phyloP scores from a whole-genome alignment of 2,797 vertebrate species.

The Eulemur albifrons region DNA sequence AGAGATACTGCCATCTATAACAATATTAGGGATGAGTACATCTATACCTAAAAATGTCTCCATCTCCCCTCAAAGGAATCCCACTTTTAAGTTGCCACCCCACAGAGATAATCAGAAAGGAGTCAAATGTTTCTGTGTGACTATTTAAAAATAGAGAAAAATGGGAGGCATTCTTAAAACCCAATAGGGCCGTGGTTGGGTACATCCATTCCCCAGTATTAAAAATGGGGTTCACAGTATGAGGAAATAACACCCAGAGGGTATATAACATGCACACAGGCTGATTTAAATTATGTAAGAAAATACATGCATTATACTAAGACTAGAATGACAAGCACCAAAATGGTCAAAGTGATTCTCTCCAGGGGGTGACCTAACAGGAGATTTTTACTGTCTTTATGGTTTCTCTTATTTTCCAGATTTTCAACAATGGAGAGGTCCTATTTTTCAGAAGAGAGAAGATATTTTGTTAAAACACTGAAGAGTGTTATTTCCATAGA shows the following conservation, averaged over 20 bases:
- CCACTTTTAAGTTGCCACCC: not conserved
- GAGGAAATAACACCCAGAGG: not conserved
- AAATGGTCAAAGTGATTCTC: not conserved
- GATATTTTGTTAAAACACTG: not conserved
- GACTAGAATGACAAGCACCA: not conserved
- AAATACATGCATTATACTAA: not conserved
- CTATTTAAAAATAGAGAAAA: not conserved
- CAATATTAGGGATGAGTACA: fast-evolving
- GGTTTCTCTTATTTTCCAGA: not conserved
- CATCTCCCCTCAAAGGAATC: not conserved
- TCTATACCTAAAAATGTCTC: not conserved
- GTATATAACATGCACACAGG: fast-evolving
- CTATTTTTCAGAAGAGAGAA: not conserved
- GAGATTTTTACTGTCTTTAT: not conserved
- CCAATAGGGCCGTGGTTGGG: not conserved
- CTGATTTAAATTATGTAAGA: not conserved
- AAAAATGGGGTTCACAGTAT: not conserved
- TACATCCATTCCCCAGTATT: no score
- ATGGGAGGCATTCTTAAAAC: not conserved
- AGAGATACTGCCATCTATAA: fast-evolving
- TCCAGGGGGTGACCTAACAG: not conserved
- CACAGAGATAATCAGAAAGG: not conserved
- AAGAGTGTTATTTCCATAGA: not conserved
- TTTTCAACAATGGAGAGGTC: not conserved
- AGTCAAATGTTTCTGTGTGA: not conserved